These are phyloP conservation scores for Cheilosia soror DNA, from an alignment of 2,888 invertebrate species.

Conservation along the genomic window DNA sequence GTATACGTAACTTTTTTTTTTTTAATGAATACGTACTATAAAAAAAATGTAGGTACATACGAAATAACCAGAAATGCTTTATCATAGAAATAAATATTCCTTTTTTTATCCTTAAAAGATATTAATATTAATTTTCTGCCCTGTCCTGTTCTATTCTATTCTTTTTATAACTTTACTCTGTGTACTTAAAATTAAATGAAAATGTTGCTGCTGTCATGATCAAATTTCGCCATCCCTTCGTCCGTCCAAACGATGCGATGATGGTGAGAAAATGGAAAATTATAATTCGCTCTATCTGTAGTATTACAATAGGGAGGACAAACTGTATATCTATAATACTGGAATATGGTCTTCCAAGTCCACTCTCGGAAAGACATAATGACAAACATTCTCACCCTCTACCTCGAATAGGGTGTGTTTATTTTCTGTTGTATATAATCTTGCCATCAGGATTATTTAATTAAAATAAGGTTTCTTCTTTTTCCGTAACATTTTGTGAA, in stretches of 20 bases:
- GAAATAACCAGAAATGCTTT: constrained; percentile 14
- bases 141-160: constrained; percentile 6
- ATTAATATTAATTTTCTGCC: constrained; percentile 4
- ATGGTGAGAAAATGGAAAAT: constrained; percentile 6
- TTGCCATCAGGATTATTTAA: constrained; percentile 43
- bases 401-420: not conserved
- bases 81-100: constrained; percentile 17
- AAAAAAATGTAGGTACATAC: not conserved
- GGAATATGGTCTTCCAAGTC: not conserved
- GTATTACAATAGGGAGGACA: not conserved
- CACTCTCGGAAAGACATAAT: constrained; percentile 5
- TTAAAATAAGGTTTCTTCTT: constrained; percentile 14
- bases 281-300: not conserved
- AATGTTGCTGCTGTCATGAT: constrained; percentile 33
- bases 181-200: constrained; percentile 43
- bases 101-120: constrained; percentile 22
- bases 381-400: not conserved
- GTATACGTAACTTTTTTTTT: constrained; percentile 6
- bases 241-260: not conserved
- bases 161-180: not conserved
- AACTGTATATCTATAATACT: not conserved
- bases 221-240: constrained; percentile 18
- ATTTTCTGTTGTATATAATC: constrained; percentile 16
- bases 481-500: constrained; percentile 10
- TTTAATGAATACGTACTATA: too few relatives aligned